phyloP scores from a whole-genome alignment of 2,113 vertebrate genomes.

The Anarhynchus alexandrinus region DNA sequence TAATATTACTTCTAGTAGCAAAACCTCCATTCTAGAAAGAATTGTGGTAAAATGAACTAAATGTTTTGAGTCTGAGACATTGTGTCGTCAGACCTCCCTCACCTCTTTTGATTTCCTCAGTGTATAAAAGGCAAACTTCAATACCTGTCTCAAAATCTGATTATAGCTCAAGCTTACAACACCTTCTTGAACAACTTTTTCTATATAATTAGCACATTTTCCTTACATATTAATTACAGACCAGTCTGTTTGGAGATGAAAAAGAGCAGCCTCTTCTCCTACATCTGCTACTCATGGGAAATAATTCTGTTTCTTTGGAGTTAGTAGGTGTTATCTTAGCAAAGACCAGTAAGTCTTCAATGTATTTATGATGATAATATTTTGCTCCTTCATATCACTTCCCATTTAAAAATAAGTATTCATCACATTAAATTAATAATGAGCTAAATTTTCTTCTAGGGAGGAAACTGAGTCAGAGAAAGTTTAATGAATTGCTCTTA shows the following conservation, averaged over 20 bases:
- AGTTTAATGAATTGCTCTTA: not conserved
- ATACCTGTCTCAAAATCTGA: not conserved
- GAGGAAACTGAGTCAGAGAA: not conserved
- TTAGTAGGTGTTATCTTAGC: not conserved
- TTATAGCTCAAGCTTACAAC: not conserved
- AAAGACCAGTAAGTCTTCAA: not conserved
- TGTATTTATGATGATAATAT: not conserved
- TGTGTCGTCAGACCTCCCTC: not conserved
- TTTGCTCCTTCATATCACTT: not conserved
- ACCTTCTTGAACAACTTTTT: not conserved
- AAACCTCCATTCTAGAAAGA: not conserved
- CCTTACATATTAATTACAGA: not conserved
- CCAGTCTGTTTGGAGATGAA: not conserved
- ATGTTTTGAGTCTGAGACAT: not conserved
- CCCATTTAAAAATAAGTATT: not conserved
- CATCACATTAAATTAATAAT: not conserved
- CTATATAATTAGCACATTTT: not conserved
- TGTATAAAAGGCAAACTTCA: not conserved
- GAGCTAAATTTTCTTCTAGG: not conserved
- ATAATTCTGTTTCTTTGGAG: not conserved
- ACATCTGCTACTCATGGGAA: not conserved
- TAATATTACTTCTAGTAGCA: not conserved
- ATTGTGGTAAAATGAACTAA: not conserved
- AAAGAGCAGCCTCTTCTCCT: not conserved
- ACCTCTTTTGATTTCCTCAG: not conserved